Evolutionary conservation across 2,113 vertebrate genomes (phyloP).

Genomic region (Miniopterus natalensis): DNA sequence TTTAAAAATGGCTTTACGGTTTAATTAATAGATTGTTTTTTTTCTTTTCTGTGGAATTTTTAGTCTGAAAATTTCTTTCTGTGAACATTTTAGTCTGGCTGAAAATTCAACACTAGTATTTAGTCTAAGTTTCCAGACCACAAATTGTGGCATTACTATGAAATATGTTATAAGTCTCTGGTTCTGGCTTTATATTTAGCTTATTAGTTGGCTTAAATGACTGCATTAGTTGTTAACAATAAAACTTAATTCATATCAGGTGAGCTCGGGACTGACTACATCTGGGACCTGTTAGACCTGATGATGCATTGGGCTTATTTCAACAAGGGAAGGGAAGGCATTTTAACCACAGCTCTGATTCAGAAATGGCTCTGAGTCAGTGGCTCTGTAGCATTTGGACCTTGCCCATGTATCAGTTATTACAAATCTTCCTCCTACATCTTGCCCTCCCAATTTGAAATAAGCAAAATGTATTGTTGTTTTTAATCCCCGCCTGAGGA

Average conservation of each 20-base stretch:
- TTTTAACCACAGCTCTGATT: conserved; percentile 69
- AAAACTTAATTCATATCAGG: conserved; percentile 79
- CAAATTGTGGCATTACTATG: conserved; percentile 53
- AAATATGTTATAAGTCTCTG: conserved; percentile 66
- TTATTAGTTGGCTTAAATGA: conserved; percentile 58
- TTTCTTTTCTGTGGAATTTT: not conserved
- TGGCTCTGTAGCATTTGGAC: conserved; percentile 38
- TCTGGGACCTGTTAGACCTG: conserved; percentile 63
- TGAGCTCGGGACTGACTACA: conserved; percentile 20
- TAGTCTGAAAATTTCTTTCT: conserved; percentile 39
- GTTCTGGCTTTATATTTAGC: conserved; percentile 67
- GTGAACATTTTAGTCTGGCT: conserved; percentile 61
- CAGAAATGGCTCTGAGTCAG: conserved; percentile 66
- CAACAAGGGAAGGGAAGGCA: conserved; percentile 67
- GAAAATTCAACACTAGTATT: conserved; percentile 15
- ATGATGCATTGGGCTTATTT: conserved; percentile 60
- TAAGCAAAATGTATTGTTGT: conserved; percentile 64
- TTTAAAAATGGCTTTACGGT: conserved; percentile 31
- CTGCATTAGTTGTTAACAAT: conserved; percentile 72
- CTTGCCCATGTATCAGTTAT: conserved; percentile 66
- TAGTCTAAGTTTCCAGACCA: conserved; percentile 61
- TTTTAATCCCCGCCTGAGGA: not conserved
- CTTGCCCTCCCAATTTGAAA: conserved; percentile 71
- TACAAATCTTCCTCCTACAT: conserved; percentile 57
- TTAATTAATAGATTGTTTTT: not conserved